Conservation (phyloP, 2,888 invertebrate genomes). For the Sinodicranocentrus sp. region DNA sequence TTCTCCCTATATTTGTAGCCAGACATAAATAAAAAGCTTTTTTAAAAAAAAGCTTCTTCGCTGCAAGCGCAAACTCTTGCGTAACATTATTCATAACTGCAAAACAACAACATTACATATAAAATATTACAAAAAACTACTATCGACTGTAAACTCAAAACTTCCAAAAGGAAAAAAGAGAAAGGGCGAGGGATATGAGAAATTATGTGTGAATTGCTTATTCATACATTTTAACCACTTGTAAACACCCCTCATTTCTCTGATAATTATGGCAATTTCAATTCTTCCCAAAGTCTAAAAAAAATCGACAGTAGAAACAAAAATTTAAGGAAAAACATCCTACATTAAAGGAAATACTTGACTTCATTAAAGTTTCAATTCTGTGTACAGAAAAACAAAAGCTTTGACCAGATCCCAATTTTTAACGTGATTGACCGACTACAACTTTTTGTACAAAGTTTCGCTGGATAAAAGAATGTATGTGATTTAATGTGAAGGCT, state of each 20-base stretch:
- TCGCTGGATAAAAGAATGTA: too few species aligned
- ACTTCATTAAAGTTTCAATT: not conserved
- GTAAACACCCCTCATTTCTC: not conserved
- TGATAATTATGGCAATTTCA: not conserved
- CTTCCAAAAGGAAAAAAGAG: not conserved
- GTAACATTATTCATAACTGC: too few species aligned
- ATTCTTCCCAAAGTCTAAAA: not conserved
- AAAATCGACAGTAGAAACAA: not conserved
- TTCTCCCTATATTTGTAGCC: not conserved
- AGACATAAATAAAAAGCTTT: slow-evolving; percentile 18
- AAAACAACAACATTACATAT: not conserved
- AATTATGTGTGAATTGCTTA: not conserved
- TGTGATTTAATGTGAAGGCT: too few species aligned
- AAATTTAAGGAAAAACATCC: not conserved
- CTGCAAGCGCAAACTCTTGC: not conserved
- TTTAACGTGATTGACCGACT: too few species aligned
- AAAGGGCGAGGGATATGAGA: not conserved
- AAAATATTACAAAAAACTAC: too few species aligned
- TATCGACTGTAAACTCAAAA: not conserved
- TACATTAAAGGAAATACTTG: not conserved
- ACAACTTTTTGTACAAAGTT: too few species aligned
- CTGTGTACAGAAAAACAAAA: not conserved
- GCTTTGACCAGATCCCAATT: too few species aligned
- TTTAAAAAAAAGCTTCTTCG: not conserved
- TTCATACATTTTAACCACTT: not conserved